Evolutionary conservation across 2,888 invertebrate genomes (phyloP), one percentile per base, ranked within the genome.

Genomic region (Aporophyla lueneburgensis): DNA sequence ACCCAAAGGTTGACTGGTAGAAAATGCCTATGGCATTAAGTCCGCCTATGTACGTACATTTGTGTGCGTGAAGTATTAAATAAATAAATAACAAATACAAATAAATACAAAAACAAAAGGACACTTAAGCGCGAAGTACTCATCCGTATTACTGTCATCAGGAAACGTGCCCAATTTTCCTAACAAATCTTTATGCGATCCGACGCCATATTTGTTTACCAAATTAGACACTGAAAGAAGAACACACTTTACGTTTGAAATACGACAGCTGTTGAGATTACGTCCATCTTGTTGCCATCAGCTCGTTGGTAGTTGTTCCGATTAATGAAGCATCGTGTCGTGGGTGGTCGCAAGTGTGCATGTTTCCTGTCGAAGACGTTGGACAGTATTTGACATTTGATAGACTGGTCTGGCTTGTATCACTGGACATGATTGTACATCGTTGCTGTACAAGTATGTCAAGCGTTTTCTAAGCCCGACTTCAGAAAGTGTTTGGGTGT

Each of bases 211-310:
- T 43, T 74, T 46, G n/a, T 74, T 62, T 61, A 62, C 21, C 21
- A 27, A 67, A 12, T 75, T 21, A 7, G 16, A 51, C 51, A 53
- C 2, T 9, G 14, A 12, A 33, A 62, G 1, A 74, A 10, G 1
- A 27, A 66, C 14, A 75, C 5, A 49, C 40, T 54, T 16, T 62
- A 58, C 49, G 21, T 43, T 61, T 66, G 65, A 27, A 21, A 49
- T 27, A 21, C 46, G 2, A 19, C 83, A 83, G 49, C 70, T 81
- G 74, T 46, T 66, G 10, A 43, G 66, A 78, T 74, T 62, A 70
- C 27, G 40, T 49, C 61, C 46, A 51, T 58, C 65, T 58, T 56
- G 63, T 54, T 21, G 19, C 27, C 43, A 19, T 58, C 49, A 63
- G 49, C 58, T 54, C 27, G 19, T 54, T 40, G 24, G 14, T 67